Evolutionary conservation across 2,797 vertebrate species (phyloP).

Genomic region (Tokudaia tokunoshimensis): DNA sequence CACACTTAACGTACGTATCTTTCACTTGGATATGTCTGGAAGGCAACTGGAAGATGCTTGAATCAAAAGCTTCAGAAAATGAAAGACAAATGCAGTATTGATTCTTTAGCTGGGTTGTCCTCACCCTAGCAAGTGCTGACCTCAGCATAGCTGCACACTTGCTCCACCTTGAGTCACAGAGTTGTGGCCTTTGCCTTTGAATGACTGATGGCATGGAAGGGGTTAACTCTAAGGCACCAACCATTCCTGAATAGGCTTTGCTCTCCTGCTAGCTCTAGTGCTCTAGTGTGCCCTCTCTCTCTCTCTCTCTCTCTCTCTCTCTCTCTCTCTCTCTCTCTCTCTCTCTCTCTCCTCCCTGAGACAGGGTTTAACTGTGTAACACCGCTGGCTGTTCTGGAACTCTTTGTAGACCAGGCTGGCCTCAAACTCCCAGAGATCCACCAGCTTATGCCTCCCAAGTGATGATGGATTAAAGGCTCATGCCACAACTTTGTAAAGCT

Average conservation of each 20-base stretch:
- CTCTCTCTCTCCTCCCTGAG: too few species aligned
- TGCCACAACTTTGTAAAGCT: background rate
- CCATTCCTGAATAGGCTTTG: too few species aligned
- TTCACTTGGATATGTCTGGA: slow-evolving; percentile 30
- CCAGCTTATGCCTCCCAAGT: background rate
- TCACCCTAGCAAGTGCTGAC: background rate
- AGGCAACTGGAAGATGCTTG: background rate
- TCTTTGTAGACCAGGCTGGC: background rate
- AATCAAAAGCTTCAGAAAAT: background rate
- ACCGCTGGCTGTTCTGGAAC: background rate
- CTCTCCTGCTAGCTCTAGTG: background rate
- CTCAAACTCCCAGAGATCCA: background rate
- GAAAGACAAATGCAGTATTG: background rate
- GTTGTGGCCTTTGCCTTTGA: background rate
- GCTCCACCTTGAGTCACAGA: background rate
- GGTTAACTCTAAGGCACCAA: background rate
- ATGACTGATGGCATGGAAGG: background rate
- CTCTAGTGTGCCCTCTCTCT: too few species aligned
- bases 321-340: too few species aligned
- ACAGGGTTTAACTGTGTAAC: background rate
- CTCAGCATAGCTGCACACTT: background rate
- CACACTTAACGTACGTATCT: background rate
- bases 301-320: too few species aligned
- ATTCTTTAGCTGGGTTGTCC: background rate
- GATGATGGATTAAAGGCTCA: background rate